Evolutionary conservation across 2,113 vertebrate genomes (phyloP).

Genomic region (Melanerpes aurifrons): DNA sequence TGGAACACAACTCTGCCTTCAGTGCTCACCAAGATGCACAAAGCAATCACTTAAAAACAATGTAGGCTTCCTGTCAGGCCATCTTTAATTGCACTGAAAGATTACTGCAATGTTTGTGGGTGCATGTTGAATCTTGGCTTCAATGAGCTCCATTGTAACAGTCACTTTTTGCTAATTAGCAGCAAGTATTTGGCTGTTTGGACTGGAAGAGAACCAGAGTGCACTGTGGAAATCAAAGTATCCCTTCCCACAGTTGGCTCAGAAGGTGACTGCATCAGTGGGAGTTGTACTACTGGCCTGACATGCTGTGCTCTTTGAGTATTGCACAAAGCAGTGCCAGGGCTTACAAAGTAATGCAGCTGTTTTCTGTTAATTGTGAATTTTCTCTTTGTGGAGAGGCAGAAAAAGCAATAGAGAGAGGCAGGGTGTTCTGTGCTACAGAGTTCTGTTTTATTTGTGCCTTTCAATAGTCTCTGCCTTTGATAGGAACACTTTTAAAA

Average conservation of each 20-base stretch:
- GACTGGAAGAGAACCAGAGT: background rate
- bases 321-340: background rate
- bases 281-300: background rate
- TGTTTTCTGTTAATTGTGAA: background rate
- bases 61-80: background rate
- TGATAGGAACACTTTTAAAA: background rate
- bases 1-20: background rate
- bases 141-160: background rate
- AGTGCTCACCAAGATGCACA: background rate
- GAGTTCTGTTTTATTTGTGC: background rate
- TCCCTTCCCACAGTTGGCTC: background rate
- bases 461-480: background rate
- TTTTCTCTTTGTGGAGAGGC: background rate
- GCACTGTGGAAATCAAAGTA: background rate
- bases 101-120: background rate
- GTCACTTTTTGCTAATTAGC: background rate
- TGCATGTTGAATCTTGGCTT: background rate
- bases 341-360: accelerated
- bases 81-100: background rate
- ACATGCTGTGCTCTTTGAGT: background rate
- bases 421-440: too few species aligned
- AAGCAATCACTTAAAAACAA: background rate
- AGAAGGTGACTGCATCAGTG: background rate
- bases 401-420: background rate
- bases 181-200: background rate